phyloP scores from a whole-genome alignment of 1,140 invertebrate genomes.

The Himalopsyche phryganea region DNA sequence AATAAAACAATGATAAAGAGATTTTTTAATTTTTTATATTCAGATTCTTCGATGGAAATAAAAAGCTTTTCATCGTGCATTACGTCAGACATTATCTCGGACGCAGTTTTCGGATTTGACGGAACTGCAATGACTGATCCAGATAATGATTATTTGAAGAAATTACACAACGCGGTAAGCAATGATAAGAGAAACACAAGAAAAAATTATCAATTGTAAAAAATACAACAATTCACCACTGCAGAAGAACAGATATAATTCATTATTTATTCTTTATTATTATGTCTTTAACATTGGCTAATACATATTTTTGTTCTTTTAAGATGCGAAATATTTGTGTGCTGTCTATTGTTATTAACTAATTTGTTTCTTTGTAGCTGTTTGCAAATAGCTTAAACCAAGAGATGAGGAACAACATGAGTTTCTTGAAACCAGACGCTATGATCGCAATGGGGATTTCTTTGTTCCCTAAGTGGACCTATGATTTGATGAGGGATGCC shows the following conservation, averaged over 20 bases:
- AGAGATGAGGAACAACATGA: conserved; percentile 10
- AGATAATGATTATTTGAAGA: conserved; percentile 11
- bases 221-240: too few relatives aligned
- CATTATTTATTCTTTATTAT: too few relatives aligned
- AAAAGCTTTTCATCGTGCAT: conserved; percentile 14
- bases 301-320: too few relatives aligned
- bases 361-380: conserved; percentile 14
- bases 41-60: conserved; percentile 17
- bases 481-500: conserved; percentile 9
- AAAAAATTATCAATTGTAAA: too few relatives aligned
- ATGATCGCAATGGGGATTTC: conserved; percentile 8
- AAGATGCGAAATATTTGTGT: too few relatives aligned
- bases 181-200: too few relatives aligned
- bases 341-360: too few relatives aligned
- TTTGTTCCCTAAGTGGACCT: conserved; percentile 14
- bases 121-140: conserved; percentile 18
- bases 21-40: too few relatives aligned
- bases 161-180: conserved; percentile 14
- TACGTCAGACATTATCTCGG: conserved; percentile 16
- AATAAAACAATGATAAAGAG: too few relatives aligned
- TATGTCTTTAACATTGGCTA: too few relatives aligned
- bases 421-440: conserved; percentile 22
- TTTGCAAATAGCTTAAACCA: conserved; percentile 12
- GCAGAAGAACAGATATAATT: too few relatives aligned
- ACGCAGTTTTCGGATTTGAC: conserved; percentile 20